Percentiles rank a stretch among this genome's conserved stretches.
These are phyloP conservation scores for Eulacestoma nigropectus DNA, from an alignment of 2,113 vertebrate genomes.

Conservation along the genomic window DNA sequence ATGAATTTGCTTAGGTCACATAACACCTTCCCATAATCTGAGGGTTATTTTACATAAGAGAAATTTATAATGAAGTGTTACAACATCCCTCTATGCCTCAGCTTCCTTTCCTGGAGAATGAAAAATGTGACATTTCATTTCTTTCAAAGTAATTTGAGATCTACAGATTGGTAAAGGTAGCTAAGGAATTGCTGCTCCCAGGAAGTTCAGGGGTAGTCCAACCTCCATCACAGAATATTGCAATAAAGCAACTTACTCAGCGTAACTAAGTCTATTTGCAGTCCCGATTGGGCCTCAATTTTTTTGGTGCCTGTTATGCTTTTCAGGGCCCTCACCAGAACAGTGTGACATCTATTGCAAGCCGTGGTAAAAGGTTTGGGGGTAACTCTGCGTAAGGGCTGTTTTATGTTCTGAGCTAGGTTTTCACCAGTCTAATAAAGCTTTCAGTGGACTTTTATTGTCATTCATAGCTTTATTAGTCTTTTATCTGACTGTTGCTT, in stretches of 20 bases:
- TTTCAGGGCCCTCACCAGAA: background rate
- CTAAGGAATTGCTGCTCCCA: background rate
- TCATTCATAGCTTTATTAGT: constrained; percentile 54
- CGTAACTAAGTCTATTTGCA: background rate
- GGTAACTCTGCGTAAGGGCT: background rate
- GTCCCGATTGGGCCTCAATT: background rate
- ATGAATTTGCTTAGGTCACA: background rate
- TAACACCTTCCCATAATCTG: background rate
- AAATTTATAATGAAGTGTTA: background rate
- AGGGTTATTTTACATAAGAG: background rate
- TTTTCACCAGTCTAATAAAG: constrained; percentile 57
- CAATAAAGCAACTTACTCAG: background rate
- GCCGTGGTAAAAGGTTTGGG: background rate
- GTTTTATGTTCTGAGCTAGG: constrained; percentile 1
- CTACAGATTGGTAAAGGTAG: background rate
- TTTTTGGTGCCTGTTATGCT: background rate
- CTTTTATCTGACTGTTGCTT: constrained; percentile 57
- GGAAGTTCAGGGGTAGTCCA: background rate
- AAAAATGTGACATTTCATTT: background rate
- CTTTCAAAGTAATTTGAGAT: constrained; percentile 13
- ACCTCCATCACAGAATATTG: background rate
- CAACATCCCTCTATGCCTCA: background rate
- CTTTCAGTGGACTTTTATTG: constrained; percentile 57
- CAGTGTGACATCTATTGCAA: background rate
- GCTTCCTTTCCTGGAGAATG: background rate